These are phyloP conservation scores for Anagrus nilaparvatae DNA, from an alignment of 1,140 invertebrate species.

Conservation along the genomic window DNA sequence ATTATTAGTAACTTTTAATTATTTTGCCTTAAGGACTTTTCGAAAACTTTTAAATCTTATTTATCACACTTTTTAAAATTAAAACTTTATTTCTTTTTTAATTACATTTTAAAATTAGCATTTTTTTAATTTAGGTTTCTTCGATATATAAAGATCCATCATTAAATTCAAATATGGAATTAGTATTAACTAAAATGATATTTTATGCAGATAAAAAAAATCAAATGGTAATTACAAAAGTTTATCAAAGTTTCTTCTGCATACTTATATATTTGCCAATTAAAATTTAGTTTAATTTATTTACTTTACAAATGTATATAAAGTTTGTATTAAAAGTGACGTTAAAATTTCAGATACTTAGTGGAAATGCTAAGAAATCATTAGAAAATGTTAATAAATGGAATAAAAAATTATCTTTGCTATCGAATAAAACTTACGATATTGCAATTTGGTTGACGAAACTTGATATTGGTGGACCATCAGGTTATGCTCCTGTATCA, in stretches of 20 bases:
- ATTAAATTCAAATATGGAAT: constrained; percentile 53
- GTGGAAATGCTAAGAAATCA: constrained; percentile 57
- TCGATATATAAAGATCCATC: constrained; percentile 62
- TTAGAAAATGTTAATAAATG: constrained; percentile 67
- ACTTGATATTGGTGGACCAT: constrained; percentile 61
- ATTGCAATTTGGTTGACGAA: constrained; percentile 65
- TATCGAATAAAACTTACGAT: constrained; percentile 50
- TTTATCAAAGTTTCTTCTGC: no score
- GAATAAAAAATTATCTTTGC: constrained; percentile 53
- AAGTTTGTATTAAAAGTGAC: no score
- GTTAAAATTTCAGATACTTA: constrained; percentile 39
- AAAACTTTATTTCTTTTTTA: constrained; percentile 34
- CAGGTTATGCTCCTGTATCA: constrained; percentile 69
- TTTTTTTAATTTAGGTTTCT: constrained; percentile 47
- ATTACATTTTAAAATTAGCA: constrained; percentile 6
- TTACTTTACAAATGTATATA: no score
- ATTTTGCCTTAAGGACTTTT: no score
- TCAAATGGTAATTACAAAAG: constrained; percentile 31
- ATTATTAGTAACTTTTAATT: no score
- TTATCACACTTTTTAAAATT: no score
- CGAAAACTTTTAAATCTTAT: no score
- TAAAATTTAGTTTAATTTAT: no score
- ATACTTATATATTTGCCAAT: no score
- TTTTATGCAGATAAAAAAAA: constrained; percentile 52
- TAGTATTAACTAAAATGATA: constrained; percentile 54